phyloP scores from a whole-genome alignment of 2,113 vertebrate species.

The Nothoprocta perdicaria region DNA sequence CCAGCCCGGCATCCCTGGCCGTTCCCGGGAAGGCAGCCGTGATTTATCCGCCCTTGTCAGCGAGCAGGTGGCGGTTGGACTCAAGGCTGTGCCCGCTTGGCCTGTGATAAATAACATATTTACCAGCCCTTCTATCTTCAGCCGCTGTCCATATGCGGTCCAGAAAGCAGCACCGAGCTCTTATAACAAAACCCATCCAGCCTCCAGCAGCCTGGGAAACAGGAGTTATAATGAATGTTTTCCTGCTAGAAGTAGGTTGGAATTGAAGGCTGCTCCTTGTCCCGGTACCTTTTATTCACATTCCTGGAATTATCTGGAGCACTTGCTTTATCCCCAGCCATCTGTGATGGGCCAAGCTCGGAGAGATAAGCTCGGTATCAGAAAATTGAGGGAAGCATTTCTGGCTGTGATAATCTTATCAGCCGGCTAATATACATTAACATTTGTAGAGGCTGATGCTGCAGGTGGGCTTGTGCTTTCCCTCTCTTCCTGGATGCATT shows the following conservation, averaged over 20 bases:
- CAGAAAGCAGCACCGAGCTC: conserved; percentile 14
- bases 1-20: fast-evolving
- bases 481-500: not conserved
- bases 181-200: conserved; percentile 48
- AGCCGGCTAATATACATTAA: conserved; percentile 67
- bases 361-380: conserved; percentile 74
- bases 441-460: conserved; percentile 56
- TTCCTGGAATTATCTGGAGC: conserved; percentile 59
- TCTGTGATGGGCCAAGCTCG: conserved; percentile 72
- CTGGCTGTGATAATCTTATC: conserved; percentile 76
- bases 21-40: fast-evolving
- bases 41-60: conserved; percentile 26
- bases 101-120: conserved; percentile 49
- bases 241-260: conserved; percentile 39
- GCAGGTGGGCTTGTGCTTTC: conserved; percentile 53
- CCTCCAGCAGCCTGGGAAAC: not conserved
- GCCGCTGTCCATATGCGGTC: not conserved
- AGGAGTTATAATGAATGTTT: conserved; percentile 40
- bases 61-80: conserved; percentile 38
- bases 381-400: conserved; percentile 78
- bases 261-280: conserved; percentile 35
- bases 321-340: conserved; percentile 68
- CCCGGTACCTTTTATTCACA: conserved; percentile 51
- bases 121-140: conserved; percentile 26
- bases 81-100: conserved; percentile 41